A percentile compares a stretch with the other conserved stretches of the same genome.
Conservation (phyloP, 1,140 invertebrate species). For the Luehdorfia chinensis region DNA sequence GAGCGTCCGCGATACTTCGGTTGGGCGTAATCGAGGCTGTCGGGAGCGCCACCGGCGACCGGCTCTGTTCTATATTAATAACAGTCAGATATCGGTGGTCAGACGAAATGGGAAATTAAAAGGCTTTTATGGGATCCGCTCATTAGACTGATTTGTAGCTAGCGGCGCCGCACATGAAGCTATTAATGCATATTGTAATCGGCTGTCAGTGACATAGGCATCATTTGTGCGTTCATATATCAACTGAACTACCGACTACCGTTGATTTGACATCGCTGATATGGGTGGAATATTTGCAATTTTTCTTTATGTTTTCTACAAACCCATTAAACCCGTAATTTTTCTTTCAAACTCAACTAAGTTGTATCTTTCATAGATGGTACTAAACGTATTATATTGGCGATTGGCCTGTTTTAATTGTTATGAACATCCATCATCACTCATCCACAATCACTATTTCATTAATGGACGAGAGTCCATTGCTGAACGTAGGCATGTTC, state of each 20-base stretch:
- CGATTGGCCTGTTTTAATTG: too few relatives aligned
- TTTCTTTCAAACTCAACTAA: too few relatives aligned
- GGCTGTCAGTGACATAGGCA: constrained; percentile 38
- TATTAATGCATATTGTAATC: constrained; percentile 61
- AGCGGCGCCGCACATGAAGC: constrained; percentile 52
- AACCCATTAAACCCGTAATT: too few relatives aligned
- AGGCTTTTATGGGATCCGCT: constrained; percentile 68
- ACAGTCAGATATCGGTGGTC: constrained; percentile 64
- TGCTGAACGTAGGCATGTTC: too few relatives aligned
- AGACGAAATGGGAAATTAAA: constrained; percentile 72
- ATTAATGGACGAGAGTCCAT: too few relatives aligned
- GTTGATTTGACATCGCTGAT: constrained; percentile 19
- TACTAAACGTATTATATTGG: too few relatives aligned
- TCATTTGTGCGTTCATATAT: constrained; percentile 50
- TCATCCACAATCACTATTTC: too few relatives aligned
- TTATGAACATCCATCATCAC: too few relatives aligned
- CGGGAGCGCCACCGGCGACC: constrained; percentile 57
- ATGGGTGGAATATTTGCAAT: too few relatives aligned
- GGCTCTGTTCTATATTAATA: constrained; percentile 64
- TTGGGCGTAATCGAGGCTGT: constrained; percentile 54
- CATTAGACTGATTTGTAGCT: constrained; percentile 68
- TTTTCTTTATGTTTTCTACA: too few relatives aligned
- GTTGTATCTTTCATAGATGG: too few relatives aligned
- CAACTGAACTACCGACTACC: constrained; percentile 14
- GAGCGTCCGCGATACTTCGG: constrained; percentile 52